Conservation (phyloP, 53 echinoderm and acorn worm genomes). For the Actinopyga echinites region DNA sequence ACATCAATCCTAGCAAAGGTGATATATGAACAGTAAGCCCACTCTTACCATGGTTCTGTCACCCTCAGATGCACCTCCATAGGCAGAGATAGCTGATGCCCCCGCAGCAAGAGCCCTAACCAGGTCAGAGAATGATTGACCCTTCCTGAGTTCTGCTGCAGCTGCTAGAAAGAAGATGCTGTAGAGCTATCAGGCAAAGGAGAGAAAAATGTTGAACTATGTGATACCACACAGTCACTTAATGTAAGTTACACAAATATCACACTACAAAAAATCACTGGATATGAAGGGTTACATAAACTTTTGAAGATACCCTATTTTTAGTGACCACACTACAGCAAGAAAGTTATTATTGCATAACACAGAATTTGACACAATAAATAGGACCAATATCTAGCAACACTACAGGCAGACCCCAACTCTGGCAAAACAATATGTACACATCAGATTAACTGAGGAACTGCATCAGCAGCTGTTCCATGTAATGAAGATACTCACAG, state of each 20-base stretch:
- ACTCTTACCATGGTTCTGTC: conserved; percentile 82
- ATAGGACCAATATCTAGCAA: no score
- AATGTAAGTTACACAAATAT: not conserved
- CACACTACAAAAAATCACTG: not conserved
- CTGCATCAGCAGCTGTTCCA: no score
- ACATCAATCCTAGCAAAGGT: no score
- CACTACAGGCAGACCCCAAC: no score
- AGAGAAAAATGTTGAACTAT: not conserved
- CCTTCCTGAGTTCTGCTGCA: conserved; percentile 30
- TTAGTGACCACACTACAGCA: no score
- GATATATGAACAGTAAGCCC: not conserved
- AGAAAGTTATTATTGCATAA: no score
- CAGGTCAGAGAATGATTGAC: conserved; percentile 46
- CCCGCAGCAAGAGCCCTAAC: conserved; percentile 59
- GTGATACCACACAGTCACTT: no score
- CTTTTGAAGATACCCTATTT: no score
- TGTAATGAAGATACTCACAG: conserved; percentile 48
- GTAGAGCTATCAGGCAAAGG: conserved; percentile 56
- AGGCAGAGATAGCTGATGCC: conserved; percentile 55
- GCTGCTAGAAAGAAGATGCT: conserved; percentile 73
- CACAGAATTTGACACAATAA: no score
- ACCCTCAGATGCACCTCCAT: conserved; percentile 71
- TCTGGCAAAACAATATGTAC: no score
- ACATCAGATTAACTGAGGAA: no score
- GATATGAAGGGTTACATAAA: not conserved